Base-by-base conservation (phyloP, 2,888 invertebrate genomes). In the Aspidapion aeneum region DNA sequence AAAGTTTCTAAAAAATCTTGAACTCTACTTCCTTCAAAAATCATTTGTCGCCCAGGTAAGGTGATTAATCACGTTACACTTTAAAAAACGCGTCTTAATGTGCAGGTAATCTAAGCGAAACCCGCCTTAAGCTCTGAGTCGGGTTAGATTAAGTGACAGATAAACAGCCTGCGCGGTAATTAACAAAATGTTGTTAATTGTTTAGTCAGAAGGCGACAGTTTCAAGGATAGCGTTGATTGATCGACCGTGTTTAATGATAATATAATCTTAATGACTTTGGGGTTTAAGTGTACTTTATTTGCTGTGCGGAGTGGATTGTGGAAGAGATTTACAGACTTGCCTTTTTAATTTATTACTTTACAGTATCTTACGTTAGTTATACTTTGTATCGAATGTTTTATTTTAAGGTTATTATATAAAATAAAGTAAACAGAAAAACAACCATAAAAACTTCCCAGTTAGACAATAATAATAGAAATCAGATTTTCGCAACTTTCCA, bases 101-200 rank as follows among this genome's bases (percentile, higher is more conserved):
- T 35, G 35, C 35, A 35, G 35, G 35, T 35, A 35, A 35, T 35
- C 35, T 35, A 35, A 35, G 5, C 3, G 3, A 35, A 35, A 35
- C 35, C 35, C 3, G 12, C 5, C 35, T 3, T 35, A 35, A 35
- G 12, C 35, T 52, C 52, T 52, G 52, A 52, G 7, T 19, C n/a
- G 52, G 63, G 62, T 59, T 66, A 66, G 66, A 66, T 66, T 66
- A 66, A 64, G 63, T 52, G 59, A 61, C 58, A 61, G 66, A 66
- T 66, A 66, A 65, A 62, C 58, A 35, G 58, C 22, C 55, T 48
- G 60, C 57, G 58, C 63, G 62, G 61, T 58, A 55, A 58, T 63
- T 58, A 61, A 66, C 63, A 63, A 66, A 66, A 63, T 48, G 63
- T 63, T 55, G 58, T 61, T 66, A 61, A 66, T 63, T 63, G 61